These are phyloP conservation scores for Gnathonemus echidnorhynchus DNA, from an alignment of 2,113 vertebrate genomes.

Conservation along the genomic window DNA sequence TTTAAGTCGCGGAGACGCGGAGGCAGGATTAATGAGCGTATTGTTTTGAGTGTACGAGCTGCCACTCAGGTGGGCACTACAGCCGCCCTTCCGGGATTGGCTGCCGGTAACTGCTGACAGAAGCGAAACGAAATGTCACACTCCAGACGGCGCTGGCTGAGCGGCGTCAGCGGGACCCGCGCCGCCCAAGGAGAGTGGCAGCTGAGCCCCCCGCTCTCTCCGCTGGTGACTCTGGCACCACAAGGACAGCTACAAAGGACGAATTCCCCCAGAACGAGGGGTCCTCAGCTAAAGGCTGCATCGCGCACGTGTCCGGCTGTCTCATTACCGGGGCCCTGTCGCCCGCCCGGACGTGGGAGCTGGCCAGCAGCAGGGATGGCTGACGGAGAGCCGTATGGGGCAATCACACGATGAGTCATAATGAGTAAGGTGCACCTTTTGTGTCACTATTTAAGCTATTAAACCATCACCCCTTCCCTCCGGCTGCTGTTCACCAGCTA, in stretches of 20 bases:
- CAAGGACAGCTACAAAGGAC: slow-evolving; percentile 52
- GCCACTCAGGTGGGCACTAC: slow-evolving; percentile 47
- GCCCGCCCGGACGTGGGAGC: background rate
- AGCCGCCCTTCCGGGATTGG: slow-evolving; percentile 19
- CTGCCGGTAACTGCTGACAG: slow-evolving; percentile 51
- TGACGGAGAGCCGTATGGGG: background rate
- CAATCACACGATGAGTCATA: background rate
- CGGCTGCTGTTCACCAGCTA: background rate
- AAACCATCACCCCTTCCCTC: background rate
- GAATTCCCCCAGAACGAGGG: slow-evolving; percentile 49
- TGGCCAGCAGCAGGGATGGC: background rate
- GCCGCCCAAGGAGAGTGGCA: slow-evolving; percentile 54
- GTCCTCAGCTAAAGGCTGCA: slow-evolving; percentile 33
- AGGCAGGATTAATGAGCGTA: slow-evolving; percentile 47
- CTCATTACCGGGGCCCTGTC: slow-evolving; percentile 7
- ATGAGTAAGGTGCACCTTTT: background rate
- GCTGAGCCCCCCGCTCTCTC: slow-evolving; percentile 55
- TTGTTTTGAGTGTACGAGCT: slow-evolving; percentile 40
- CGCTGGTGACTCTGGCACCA: slow-evolving; percentile 49
- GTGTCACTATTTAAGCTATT: background rate
- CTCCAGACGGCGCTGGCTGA: slow-evolving; percentile 44
- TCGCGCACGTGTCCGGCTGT: background rate
- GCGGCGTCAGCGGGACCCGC: slow-evolving; percentile 36
- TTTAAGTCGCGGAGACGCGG: slow-evolving; percentile 17
- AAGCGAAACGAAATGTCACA: slow-evolving; percentile 57